Percentiles rank a stretch among this genome's conserved stretches.
These are phyloP conservation scores for Drosophila mercatorum DNA, from an alignment of 2,888 invertebrate species.

Conservation along the genomic window DNA sequence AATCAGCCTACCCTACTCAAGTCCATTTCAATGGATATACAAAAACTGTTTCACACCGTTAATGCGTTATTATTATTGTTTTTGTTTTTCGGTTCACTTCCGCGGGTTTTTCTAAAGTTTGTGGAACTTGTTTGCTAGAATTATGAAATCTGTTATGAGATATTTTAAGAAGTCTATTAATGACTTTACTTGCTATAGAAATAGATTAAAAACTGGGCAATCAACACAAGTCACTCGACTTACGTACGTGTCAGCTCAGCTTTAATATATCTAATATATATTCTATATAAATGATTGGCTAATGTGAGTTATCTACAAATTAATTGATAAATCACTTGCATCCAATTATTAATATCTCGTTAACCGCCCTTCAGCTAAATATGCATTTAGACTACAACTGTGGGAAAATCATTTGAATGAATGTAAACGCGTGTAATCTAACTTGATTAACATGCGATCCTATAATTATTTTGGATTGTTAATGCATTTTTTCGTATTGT, in stretches of 20 bases:
- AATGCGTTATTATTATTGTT: constrained; percentile 16
- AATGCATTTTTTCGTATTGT: not conserved
- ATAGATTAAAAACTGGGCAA: not conserved
- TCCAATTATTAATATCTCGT: not conserved
- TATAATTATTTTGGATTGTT: constrained; percentile 10
- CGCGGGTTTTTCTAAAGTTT: constrained; percentile 55
- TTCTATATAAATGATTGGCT: not conserved
- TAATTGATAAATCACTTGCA: not conserved
- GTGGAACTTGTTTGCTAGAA: constrained; percentile 36
- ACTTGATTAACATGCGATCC: constrained; percentile 23
- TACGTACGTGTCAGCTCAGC: not conserved
- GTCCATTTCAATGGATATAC: constrained; percentile 10
- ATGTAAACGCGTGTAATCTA: not conserved
- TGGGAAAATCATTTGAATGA: constrained; percentile 4
- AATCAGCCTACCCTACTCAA: not conserved
- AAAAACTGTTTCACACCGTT: constrained; percentile 58
- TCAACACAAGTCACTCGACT: not conserved
- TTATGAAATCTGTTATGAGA: constrained; percentile 2
- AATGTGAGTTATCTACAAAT: not conserved
- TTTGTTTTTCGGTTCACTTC: constrained; percentile 54
- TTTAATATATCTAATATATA: not conserved
- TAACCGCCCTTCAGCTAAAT: not conserved
- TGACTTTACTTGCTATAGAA: constrained; percentile 9
- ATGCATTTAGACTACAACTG: not conserved
- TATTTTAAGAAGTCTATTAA: constrained; percentile 4